Conservation (phyloP, 2,797 vertebrate genomes). For the Caiman crocodilus region DNA sequence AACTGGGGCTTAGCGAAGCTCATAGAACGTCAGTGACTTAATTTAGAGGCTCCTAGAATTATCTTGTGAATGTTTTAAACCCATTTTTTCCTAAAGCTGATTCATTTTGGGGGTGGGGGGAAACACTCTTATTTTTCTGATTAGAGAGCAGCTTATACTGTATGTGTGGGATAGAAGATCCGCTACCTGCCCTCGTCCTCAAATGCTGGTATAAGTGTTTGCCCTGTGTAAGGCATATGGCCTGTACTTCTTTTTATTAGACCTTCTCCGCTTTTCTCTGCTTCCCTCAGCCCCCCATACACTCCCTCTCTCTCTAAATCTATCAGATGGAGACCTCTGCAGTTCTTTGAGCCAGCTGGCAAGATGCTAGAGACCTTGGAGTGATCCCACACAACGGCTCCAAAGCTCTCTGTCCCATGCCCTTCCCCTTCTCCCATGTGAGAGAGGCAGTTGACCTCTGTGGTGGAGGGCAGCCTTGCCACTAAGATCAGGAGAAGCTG, state of each 20-base stretch:
- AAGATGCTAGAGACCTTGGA: constrained; percentile 15
- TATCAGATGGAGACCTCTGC: constrained; percentile 32
- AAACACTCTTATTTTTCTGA: neutral
- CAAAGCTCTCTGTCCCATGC: neutral
- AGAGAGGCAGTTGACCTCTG: neutral
- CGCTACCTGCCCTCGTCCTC: neutral
- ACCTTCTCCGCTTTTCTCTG: constrained; percentile 74
- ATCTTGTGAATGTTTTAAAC: neutral
- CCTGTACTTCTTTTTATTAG: constrained; percentile 26
- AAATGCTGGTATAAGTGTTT: neutral
- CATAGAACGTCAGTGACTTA: rapidly evolving
- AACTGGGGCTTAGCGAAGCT: neutral
- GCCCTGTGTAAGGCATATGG: neutral
- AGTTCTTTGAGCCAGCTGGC: neutral
- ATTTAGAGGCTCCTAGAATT: neutral
- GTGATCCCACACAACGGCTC: neutral
- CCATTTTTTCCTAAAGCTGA: neutral
- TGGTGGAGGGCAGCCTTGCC: rapidly evolving
- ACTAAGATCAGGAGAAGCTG: neutral
- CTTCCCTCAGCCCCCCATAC: constrained; percentile 74
- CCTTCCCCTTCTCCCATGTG: neutral
- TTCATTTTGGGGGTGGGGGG: neutral
- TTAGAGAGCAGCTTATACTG: neutral
- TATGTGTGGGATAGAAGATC: neutral
- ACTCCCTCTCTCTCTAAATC: neutral